phyloP scores from a whole-genome alignment of 2,888 invertebrate species.

The Agapostemon virescens region DNA sequence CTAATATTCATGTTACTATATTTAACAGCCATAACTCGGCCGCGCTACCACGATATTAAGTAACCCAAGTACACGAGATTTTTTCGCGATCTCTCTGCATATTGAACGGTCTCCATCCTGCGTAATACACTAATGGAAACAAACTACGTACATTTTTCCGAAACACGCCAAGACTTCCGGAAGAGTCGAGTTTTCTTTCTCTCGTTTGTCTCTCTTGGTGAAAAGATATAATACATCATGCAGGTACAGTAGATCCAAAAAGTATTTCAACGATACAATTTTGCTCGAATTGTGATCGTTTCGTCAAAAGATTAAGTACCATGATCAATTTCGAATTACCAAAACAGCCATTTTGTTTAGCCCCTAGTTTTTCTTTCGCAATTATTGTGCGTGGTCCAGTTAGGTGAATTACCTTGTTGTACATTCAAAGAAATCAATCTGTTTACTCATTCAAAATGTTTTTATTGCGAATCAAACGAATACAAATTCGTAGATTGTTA shows the following conservation, averaged over 20 bases:
- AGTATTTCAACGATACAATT: background rate
- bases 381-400: too few relatives aligned
- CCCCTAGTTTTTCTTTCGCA: too few relatives aligned
- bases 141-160: constrained; percentile 3
- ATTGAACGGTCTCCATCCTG: background rate
- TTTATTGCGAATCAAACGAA: too few relatives aligned
- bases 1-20: constrained; percentile 42
- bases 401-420: too few relatives aligned
- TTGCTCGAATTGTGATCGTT: too few relatives aligned
- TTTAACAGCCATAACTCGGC: constrained; percentile 29
- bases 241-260: background rate
- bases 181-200: background rate
- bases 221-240: background rate
- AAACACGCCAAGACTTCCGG: background rate
- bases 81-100: background rate
- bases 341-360: too few relatives aligned
- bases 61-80: background rate
- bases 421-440: too few relatives aligned
- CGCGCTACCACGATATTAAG: background rate
- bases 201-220: background rate
- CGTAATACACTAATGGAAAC: constrained; percentile 23
- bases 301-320: too few relatives aligned
- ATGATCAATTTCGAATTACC: too few relatives aligned
- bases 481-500: too few relatives aligned
- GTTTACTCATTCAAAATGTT: too few relatives aligned